Evolutionary conservation across 2,113 vertebrate species (phyloP), one percentile per base, ranked within the genome.

Genomic region (Hemiprocne comata): DNA sequence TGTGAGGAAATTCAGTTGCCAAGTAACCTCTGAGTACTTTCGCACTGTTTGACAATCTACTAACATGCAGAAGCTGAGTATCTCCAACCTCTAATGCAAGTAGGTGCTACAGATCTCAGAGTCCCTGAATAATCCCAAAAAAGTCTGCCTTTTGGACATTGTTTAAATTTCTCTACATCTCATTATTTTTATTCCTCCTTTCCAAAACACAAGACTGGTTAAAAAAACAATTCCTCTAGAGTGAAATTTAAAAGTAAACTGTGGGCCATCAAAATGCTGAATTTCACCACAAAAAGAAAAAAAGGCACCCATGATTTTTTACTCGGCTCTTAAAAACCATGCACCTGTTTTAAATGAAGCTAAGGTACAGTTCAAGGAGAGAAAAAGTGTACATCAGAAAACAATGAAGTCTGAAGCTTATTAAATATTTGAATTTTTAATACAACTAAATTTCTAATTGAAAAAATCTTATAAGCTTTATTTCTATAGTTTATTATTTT

Each of bases 401-500:
- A 75, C 19, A 60, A 38, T 9, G 20, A 71, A 33, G 1, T 31
- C 25, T 77, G 11, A 55, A 44, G 15, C 24, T 70, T 70, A 48
- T n/a, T 16, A 64, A 60, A 3, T 34, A 34, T 67, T 46, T 75
- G 3, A 58, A 65, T 65, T 82, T 65, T 61, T 50, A 53, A 44
- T n/a, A 40, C 2, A 70, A 42, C 6, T 65, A 34, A 9, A 73
- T 61, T 78, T 65, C 12, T 44, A 40, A 48, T 23, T 57, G 1
- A 34, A 73, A 48, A 75, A 65, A 17, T 4, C 6, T 44, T 8
- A 21, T 40, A 25, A 80, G 2, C 10, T 61, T 65, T 44, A n/a
- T 44, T 50, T 79, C 10, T 40, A 1, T 7, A 38, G 7, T 13
- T 31, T 54, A 4, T 0, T 0, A 50, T 79, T 29, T 60, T 44